These are phyloP conservation scores for Spondyliosoma cantharus DNA, from an alignment of 2,797 vertebrate genomes.

Conservation along the genomic window DNA sequence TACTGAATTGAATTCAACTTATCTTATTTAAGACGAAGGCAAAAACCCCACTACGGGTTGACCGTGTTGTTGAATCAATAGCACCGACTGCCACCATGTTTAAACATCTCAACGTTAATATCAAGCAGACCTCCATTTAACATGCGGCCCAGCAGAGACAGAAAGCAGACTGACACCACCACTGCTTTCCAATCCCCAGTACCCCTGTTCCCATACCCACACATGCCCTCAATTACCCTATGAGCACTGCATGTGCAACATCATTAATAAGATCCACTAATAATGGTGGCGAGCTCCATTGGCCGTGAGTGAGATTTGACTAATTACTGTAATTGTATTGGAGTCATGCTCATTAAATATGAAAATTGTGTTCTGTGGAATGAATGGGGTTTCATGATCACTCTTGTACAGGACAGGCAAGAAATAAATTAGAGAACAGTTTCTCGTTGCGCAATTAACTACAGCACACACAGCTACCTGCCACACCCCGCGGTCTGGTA, in stretches of 20 bases:
- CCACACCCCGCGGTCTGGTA: conserved; percentile 68
- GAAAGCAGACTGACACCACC: conserved; percentile 60
- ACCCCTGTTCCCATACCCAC: conserved; percentile 74
- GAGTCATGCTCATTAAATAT: conserved; percentile 98
- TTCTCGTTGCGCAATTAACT: conserved; percentile 78
- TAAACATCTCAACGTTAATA: conserved; percentile 45
- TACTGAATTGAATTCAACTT: neutral
- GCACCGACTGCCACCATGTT: neutral
- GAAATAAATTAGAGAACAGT: conserved; percentile 80
- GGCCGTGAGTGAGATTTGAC: conserved; percentile 94
- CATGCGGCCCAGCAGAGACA: conserved; percentile 47
- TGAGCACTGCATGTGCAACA: conserved; percentile 84
- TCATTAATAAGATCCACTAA: conserved; percentile 94
- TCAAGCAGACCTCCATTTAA: conserved; percentile 61
- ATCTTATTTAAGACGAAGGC: no score
- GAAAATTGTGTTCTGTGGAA: conserved; percentile 91
- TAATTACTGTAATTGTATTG: conserved; percentile 98
- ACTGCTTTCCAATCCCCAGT: conserved; percentile 68
- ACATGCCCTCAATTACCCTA: conserved; percentile 84
- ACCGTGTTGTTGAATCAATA: conserved; percentile 10
- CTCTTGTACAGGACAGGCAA: conserved; percentile 88
- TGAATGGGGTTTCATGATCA: conserved; percentile 91
- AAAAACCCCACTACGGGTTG: neutral
- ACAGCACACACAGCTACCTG: conserved; percentile 69
- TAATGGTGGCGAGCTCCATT: conserved; percentile 90